Evolutionary conservation across 2,113 vertebrate species (phyloP).

Genomic region (Nesoenas mayeri): DNA sequence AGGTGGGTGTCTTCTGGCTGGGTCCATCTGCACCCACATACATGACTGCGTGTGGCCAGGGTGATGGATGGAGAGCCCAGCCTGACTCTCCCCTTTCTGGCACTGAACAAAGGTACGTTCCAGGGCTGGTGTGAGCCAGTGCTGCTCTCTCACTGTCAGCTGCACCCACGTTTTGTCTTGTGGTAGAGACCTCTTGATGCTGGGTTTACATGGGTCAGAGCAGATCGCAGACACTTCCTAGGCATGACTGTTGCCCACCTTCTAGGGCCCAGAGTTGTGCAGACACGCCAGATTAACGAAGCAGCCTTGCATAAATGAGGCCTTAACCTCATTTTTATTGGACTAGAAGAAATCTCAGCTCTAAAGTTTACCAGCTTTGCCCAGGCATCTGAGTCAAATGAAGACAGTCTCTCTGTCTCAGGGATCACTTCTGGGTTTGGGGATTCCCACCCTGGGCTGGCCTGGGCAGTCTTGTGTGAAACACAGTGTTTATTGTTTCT

Average conservation of each 20-base stretch:
- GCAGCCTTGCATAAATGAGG: background rate
- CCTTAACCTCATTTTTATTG: background rate
- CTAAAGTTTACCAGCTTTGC: background rate
- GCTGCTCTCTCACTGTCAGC: background rate
- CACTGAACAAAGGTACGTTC: background rate
- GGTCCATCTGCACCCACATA: background rate
- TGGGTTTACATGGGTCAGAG: background rate
- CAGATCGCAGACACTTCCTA: background rate
- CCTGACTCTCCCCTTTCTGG: background rate
- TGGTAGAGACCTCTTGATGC: background rate
- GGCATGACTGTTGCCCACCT: background rate
- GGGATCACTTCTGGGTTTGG: background rate
- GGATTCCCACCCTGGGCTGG: background rate
- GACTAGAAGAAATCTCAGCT: background rate
- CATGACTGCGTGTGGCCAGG: fast-evolving
- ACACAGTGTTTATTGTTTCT: background rate
- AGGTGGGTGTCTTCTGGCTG: background rate
- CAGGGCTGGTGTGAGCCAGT: background rate
- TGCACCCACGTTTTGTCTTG: background rate
- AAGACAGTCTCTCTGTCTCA: background rate
- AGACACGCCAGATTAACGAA: background rate
- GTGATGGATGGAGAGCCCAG: background rate
- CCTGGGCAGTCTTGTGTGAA: background rate
- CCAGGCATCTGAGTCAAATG: background rate
- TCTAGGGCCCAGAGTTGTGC: background rate